phyloP scores from a whole-genome alignment of 2,113 vertebrate genomes.

The Dendrocopos noguchii region DNA sequence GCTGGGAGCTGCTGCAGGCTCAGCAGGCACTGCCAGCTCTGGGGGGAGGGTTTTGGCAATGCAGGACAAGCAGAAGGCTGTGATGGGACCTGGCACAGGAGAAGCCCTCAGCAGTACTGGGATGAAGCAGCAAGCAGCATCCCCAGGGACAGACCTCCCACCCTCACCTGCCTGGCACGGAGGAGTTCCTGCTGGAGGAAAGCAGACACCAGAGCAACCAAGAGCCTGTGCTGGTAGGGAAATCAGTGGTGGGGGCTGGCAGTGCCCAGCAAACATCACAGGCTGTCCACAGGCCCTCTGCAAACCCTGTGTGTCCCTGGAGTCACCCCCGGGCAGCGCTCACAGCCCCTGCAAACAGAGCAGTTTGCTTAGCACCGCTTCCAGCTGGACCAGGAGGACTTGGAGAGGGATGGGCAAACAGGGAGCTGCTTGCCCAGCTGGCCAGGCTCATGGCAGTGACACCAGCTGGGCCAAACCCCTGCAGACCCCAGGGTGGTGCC shows the following conservation, averaged over 20 bases:
- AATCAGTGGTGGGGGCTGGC: neutral
- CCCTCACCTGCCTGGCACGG: neutral
- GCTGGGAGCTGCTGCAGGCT: neutral
- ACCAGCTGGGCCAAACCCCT: neutral
- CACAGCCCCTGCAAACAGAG: constrained; percentile 52
- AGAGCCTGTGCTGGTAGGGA: neutral
- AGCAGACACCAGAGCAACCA: fast-evolving
- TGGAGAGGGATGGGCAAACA: constrained; percentile 71
- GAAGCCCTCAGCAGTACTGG: fast-evolving
- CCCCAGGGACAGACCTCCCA: neutral
- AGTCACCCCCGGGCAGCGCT: constrained; percentile 13
- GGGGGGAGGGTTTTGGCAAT: no score
- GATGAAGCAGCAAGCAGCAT: neutral
- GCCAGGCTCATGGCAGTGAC: neutral
- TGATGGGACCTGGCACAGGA: fast-evolving
- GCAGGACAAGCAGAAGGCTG: no score
- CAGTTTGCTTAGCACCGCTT: constrained; percentile 57
- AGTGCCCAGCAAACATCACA: neutral
- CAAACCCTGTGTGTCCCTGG: constrained; percentile 40
- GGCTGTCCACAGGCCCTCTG: constrained; percentile 21
- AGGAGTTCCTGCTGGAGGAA: fast-evolving
- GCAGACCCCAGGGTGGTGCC: neutral
- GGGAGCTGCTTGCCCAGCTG: constrained; percentile 55
- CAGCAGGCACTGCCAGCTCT: fast-evolving
- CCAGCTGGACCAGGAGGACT: constrained; percentile 64